phyloP scores from a whole-genome alignment of 2,888 invertebrate species.

The Drosophila siamana region DNA sequence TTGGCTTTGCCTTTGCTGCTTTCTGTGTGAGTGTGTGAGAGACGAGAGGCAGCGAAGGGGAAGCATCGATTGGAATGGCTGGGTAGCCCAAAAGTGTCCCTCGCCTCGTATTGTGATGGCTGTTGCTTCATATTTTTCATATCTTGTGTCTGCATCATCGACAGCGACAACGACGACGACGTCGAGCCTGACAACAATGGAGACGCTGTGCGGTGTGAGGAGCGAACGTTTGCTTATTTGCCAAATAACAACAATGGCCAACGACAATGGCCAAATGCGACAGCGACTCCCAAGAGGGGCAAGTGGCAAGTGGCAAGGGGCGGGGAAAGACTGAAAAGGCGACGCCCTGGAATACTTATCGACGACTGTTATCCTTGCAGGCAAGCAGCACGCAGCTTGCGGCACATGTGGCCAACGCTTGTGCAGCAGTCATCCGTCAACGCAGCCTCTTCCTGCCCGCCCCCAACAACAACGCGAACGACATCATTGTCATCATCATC shows the following conservation, averaged over 20 bases:
- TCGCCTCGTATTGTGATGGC: constrained; percentile 65
- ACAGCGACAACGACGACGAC: constrained; percentile 48
- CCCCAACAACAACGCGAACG: no score
- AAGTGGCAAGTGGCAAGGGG: no score
- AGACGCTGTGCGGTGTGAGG: constrained; percentile 13
- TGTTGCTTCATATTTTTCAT: constrained; percentile 79
- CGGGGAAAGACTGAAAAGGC: no score
- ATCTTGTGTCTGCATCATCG: constrained; percentile 80
- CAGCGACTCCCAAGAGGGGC: no score
- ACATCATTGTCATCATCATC: constrained; percentile 23
- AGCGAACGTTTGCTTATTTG: constrained; percentile 66
- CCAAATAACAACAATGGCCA: constrained; percentile 74
- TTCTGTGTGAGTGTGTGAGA: no score
- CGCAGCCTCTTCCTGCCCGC: not conserved
- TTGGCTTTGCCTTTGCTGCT: no score
- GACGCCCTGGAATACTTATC: constrained; percentile 43
- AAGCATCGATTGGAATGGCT: not conserved
- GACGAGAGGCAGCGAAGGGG: not conserved
- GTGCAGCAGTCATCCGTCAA: constrained; percentile 10
- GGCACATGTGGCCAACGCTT: constrained; percentile 23
- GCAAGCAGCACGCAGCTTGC: no score
- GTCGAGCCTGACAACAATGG: constrained; percentile 67
- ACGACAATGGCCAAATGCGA: constrained; percentile 48
- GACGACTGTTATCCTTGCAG: constrained; percentile 58
- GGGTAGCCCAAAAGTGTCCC: constrained; percentile 49